A percentile compares a stretch with the other conserved stretches of the same genome.
phyloP scores from a whole-genome alignment of 2,113 vertebrate genomes.

The Zosterops pallidus region DNA sequence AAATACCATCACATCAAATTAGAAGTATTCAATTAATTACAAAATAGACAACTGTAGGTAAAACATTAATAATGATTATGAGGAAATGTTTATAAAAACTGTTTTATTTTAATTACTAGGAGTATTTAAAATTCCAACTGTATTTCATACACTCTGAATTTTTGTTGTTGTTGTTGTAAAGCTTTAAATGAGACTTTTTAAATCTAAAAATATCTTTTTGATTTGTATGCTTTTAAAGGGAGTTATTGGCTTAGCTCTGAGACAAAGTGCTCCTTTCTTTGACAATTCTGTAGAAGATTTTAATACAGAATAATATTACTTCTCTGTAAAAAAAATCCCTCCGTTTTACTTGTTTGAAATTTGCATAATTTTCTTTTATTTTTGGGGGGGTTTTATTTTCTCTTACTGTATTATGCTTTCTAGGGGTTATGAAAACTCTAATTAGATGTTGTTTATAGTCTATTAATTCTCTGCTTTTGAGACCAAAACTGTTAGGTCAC shows the following conservation, averaged over 20 bases:
- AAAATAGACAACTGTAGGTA: background rate
- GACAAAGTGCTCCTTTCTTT: background rate
- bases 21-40: background rate
- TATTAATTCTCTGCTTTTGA: background rate
- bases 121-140: background rate
- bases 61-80: background rate
- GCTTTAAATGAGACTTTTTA: background rate
- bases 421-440: background rate
- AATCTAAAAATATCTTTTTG: background rate
- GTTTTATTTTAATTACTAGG: background rate
- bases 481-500: background rate
- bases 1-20: background rate
- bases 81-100: background rate
- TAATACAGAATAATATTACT: background rate
- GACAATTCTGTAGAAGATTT: background rate
- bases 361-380: background rate
- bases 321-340: background rate
- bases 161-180: background rate
- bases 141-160: background rate
- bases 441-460: background rate
- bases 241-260: background rate
- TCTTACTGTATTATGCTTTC: background rate
- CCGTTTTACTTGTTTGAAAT: background rate
- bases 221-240: background rate
- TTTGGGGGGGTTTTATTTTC: background rate